phyloP scores from a whole-genome alignment of 2,888 invertebrate genomes.

The Octonoba sinensis region DNA sequence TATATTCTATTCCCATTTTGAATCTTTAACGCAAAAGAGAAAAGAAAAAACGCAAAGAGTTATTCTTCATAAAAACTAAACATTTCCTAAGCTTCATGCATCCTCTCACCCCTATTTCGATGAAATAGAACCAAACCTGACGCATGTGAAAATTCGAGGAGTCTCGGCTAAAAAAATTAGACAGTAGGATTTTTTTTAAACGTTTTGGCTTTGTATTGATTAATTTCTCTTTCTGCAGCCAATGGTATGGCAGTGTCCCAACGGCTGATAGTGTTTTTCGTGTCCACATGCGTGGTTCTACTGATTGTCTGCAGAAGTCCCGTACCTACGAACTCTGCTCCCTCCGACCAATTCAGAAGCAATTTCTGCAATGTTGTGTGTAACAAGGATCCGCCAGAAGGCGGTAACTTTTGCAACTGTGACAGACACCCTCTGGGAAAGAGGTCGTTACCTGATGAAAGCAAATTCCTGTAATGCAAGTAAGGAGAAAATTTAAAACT shows the following conservation, averaged over 20 bases:
- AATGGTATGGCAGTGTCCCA: slow-evolving; percentile 15
- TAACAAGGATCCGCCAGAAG: slow-evolving; percentile 62
- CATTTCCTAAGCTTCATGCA: too few relatives aligned
- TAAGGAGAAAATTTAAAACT: too few relatives aligned
- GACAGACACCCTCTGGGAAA: slow-evolving; percentile 62
- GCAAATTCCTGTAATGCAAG: too few relatives aligned
- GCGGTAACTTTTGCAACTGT: slow-evolving; percentile 64
- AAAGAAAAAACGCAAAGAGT: too few relatives aligned
- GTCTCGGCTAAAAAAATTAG: too few relatives aligned
- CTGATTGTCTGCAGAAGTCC: not conserved
- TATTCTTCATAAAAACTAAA: too few relatives aligned
- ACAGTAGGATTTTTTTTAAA: too few relatives aligned
- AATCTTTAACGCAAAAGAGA: too few relatives aligned
- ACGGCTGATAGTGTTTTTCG: slow-evolving; percentile 10
- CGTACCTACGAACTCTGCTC: not conserved
- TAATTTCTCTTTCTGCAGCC: not conserved
- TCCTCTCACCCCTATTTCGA: too few relatives aligned
- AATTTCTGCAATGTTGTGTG: slow-evolving; percentile 60
- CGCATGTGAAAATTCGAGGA: too few relatives aligned
- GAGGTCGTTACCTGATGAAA: not conserved
- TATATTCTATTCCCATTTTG: too few relatives aligned
- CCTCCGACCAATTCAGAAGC: slow-evolving; percentile 31
- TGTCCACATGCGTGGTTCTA: slow-evolving; percentile 17
- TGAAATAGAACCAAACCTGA: too few relatives aligned
- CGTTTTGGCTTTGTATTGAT: not conserved